Evolutionary conservation across 2,888 invertebrate species (phyloP), one percentile per base, ranked within the genome.

Genomic region (Caenorhabditis afra): DNA sequence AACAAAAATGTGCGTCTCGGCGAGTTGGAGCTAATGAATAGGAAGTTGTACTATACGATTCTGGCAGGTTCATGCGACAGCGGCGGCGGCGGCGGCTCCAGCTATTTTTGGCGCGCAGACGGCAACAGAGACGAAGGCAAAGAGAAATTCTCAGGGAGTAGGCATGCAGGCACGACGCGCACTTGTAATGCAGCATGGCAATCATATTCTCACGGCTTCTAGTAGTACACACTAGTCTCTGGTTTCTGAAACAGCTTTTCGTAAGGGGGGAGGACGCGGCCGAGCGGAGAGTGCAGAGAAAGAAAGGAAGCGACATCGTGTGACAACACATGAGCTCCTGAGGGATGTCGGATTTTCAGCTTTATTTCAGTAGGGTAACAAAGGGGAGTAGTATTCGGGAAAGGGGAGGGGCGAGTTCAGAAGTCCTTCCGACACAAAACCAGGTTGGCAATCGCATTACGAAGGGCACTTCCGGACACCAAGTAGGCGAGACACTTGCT

Each of bases 401-500:
- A 20, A 65, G 39, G 22, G 39, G 16, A 41, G 22, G 12, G 14
- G 41, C 18, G 5, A n/a, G 8, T 20, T 77, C 47, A 73, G 29
- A 73, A 66, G 22, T 67, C 22, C 55, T 73, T 79, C 49, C 57
- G 44, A 44, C 73, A 79, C 47, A 57, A 14, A 8, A 79, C 23
- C 29, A 79, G 29, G 20, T 79, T 73, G n/a, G 45, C 62, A 49
- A 79, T 67, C 16, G 79, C 79, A 14, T 67, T 79, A 49, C 79
- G 61, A 44, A 79, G 79, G 29, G 73, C 73, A 73, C 79, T 79
- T 73, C 79, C 79, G 44, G 79, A 79, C 18, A 79, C 73, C 73
- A 79, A 29, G 52, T 79, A 79, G 18, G 79, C 79, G 11, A 79
- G 58, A 52, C 79, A 79, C 50, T 79, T 79, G 68, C 79, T 79